phyloP scores from a whole-genome alignment of 2,888 invertebrate species.

The Smittia aterrima region DNA sequence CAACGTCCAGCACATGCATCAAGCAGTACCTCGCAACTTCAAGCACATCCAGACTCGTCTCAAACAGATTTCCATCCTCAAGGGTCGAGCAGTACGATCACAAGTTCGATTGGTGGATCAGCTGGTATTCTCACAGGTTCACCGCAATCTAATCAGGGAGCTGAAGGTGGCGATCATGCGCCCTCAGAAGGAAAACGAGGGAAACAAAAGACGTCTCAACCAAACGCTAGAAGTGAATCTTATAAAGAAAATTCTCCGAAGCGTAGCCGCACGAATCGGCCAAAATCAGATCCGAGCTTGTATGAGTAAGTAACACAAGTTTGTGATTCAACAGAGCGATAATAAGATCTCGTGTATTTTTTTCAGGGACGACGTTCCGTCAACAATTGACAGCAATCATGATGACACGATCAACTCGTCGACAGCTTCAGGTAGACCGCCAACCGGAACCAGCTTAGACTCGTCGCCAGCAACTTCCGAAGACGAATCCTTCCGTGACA shows the following conservation, averaged over 20 bases:
- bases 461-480: conserved; percentile 45
- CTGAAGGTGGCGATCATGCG: conserved; percentile 8
- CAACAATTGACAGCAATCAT: conserved; percentile 37
- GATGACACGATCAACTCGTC: conserved; percentile 41
- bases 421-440: conserved; percentile 45
- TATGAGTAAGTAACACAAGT: conserved; percentile 25
- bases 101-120: conserved; percentile 20
- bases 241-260: conserved; percentile 68
- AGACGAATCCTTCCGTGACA: conserved; percentile 45
- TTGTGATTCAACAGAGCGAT: neutral
- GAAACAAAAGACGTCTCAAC: conserved; percentile 31
- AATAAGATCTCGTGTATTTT: neutral
- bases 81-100: conserved; percentile 33
- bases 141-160: neutral
- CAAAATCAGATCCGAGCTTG: conserved; percentile 79
- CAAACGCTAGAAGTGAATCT: conserved; percentile 58
- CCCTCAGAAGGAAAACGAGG: conserved; percentile 17
- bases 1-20: conserved; percentile 21
- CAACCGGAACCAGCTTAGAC: conserved; percentile 45
- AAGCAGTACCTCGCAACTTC: conserved; percentile 32
- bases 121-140: conserved; percentile 7
- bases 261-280: conserved; percentile 64
- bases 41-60: conserved; percentile 10
- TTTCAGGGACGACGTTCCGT: conserved; percentile 40
- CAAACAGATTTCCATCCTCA: conserved; percentile 26